Evolutionary conservation across 2,797 vertebrate genomes (phyloP).

Genomic region (Characodon lateralis): DNA sequence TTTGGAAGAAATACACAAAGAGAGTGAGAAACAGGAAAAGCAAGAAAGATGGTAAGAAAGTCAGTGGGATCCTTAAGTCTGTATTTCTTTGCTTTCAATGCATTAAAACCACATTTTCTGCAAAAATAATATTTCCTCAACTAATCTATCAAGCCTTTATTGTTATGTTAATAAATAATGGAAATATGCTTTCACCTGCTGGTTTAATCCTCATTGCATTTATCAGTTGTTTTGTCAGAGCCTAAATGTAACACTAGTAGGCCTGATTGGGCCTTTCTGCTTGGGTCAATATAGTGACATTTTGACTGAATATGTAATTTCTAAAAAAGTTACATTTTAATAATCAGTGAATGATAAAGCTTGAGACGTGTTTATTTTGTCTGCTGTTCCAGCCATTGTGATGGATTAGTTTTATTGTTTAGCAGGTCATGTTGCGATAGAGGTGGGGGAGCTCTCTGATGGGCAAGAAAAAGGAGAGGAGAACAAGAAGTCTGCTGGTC

Average conservation of each 20-base stretch:
- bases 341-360: neutral
- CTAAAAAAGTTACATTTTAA: neutral
- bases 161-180: neutral
- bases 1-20: slow-evolving; percentile 84
- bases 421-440: slow-evolving; percentile 84
- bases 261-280: too few species aligned
- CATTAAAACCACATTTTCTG: neutral
- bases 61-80: neutral
- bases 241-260: too few species aligned
- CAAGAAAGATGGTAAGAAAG: slow-evolving; percentile 75
- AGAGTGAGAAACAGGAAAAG: slow-evolving; percentile 75
- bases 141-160: neutral
- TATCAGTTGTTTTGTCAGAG: too few species aligned
- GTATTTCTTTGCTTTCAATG: neutral
- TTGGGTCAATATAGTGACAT: too few species aligned
- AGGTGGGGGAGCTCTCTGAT: slow-evolving; percentile 87
- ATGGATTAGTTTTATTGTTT: slow-evolving; percentile 2
- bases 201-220: neutral
- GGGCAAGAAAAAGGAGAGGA: slow-evolving; percentile 80
- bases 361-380: neutral
- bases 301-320: neutral
- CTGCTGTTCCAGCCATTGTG: neutral
- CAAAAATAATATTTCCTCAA: neutral
- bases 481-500: slow-evolving; percentile 85
- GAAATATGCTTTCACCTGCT: neutral